These are phyloP conservation scores for Strix uralensis DNA, from an alignment of 2,113 vertebrate genomes.

Conservation along the genomic window DNA sequence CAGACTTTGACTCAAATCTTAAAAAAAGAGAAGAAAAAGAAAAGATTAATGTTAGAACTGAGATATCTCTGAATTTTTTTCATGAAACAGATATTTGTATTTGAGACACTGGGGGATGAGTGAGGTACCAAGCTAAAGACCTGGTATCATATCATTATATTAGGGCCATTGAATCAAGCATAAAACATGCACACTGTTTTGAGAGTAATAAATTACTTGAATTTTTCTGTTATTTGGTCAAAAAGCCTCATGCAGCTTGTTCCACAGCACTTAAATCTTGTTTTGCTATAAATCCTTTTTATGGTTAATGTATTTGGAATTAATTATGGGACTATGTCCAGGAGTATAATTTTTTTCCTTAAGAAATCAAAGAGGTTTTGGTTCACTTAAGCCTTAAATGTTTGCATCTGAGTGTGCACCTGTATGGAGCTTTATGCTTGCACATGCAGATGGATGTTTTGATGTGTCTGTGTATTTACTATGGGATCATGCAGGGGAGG, in stretches of 20 bases:
- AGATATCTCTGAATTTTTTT: not conserved
- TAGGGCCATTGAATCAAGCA: not conserved
- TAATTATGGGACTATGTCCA: not conserved
- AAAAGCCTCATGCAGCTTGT: not conserved
- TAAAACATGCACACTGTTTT: not conserved
- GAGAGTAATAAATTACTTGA: not conserved
- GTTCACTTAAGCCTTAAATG: not conserved
- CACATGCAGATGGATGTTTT: rapidly evolving
- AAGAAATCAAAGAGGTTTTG: not conserved
- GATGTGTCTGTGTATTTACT: not conserved
- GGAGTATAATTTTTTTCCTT: too few relatives aligned
- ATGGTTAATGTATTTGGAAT: not conserved
- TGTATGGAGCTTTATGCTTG: not conserved
- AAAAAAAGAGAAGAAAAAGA: not conserved
- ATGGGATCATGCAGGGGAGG: not conserved
- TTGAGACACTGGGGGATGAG: too few relatives aligned
- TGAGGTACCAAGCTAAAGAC: not conserved
- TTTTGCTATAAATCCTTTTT: not conserved
- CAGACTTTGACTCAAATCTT: not conserved
- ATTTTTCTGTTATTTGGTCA: not conserved
- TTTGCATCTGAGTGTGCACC: not conserved
- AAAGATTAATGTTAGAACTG: not conserved
- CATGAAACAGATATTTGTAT: not conserved
- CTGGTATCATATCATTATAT: not conserved
- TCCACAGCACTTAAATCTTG: not conserved